Evolutionary conservation across 2,113 vertebrate genomes (phyloP), one percentile per base, ranked within the genome.

Genomic region (Bagarius yarrelli): DNA sequence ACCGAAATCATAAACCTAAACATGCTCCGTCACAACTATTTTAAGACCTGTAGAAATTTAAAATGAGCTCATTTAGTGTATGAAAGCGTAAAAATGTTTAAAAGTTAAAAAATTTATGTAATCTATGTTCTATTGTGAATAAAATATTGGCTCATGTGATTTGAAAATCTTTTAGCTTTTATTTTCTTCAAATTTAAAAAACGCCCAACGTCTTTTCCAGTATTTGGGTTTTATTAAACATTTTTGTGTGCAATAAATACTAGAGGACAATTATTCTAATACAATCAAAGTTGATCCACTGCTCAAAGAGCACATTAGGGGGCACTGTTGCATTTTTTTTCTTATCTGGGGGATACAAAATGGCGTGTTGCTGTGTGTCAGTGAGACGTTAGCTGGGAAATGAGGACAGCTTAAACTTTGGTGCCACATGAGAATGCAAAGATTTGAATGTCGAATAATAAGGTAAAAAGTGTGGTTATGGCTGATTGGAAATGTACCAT

Each of bases 401-500:
- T 72, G 84, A 85, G 77, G 77, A 59, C 79, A 78, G 70, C n/a
- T 76, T 85, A 83, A 81, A 56, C 81, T 71, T 56, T 55, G 56
- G 56, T 40, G 66, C 40, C 61, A 44, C 21, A 84, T 81, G 85
- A 86, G 66, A 87, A 77, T 64, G 53, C 57, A 67, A 25, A 73
- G 57, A 44, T 36, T 69, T 3, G 2, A 27, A 61, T 69, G 25
- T 70, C 34, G 79, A 72, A 61, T 78, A 69, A 78, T 55, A 78
- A 60, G 74, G 64, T 18, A 53, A 60, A 59, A 47, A 72, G 53
- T 18, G 27, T 34, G 60, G 4, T 53, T 56, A 53, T 6, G 40
- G 66, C 55, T 34, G 40, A 16, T 13, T 19, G 3, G 23, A 36
- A 53, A 23, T 88, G 88, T 95, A 99, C 98, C 98, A 99, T 99